Base-by-base conservation (phyloP, 1,140 invertebrate genomes). In the Physella acuta region DNA sequence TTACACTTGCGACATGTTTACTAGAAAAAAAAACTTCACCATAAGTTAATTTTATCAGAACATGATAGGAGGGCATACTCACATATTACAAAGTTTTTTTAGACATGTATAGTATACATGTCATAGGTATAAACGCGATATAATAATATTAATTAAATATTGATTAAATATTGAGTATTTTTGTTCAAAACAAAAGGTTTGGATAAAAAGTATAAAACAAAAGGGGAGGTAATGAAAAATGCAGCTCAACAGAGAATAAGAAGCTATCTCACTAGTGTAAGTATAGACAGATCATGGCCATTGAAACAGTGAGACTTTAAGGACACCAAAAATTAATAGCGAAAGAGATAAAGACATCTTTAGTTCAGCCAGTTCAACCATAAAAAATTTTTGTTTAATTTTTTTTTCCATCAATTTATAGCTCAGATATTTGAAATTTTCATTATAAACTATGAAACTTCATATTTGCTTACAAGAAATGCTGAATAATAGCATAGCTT, bases 181-280 rank as follows among this genome's bases (percentile, higher is more conserved):
- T 44, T 44, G 8, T 44, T 44, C 8, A 14, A 55, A 14, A 16
- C 26, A 71, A 61, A 67, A 82, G 81, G 78, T 53, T 37, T 83
- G n/a, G 78, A 78, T 58, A 81, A 81, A 67, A 80, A 78, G 49
- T 80, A 79, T 67, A 79, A 79, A 36, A 78, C 76, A 5, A 83
- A 83, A 56, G 75, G 76, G 64, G 80, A 81, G 55, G 75, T 79
- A 31, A 81, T 83, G 80, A 75, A 71, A 62, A 67, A 81, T 39
- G 75, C 66, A 55, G 79, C 81, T 26, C 79, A 82, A 58, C 80
- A 75, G 14, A 68, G 81, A 55, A 75, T 83, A 8, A 66, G 80
- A 51, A 81, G 80, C 56, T 83, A 83, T 62, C 81, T 72, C 58
- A 73, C 65, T 28, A 73, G 74, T 26, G 81, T 82, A 70, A 74